Evolutionary conservation across 2,113 vertebrate species (phyloP), one percentile per base, ranked within the genome.

Genomic region (Hyperoodon ampullatus): DNA sequence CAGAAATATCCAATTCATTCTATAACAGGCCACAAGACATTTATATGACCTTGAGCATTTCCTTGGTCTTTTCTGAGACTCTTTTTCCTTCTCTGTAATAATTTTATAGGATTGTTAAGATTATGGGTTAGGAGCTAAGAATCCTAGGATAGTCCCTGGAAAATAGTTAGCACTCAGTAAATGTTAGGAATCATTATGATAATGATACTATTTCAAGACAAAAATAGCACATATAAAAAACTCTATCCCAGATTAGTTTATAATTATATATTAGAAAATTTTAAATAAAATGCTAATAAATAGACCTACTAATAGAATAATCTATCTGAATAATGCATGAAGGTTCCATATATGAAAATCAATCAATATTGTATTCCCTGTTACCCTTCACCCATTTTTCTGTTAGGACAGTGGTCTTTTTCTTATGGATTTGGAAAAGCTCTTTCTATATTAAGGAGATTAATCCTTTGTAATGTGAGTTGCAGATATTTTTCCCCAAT

Each of bases 391-490:
- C 42, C 12, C 14, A 63, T 87, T 75, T 82, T 91, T 95, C 65
- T 82, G 0, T 74, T 75, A 53, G 12, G 4, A 55, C 39, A 75
- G 8, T 85, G 28, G 42, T 33, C 44, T 82, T 81, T 83, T 93
- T 78, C 63, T 84, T 94, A 71, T 0, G 6, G 35, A 63, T 83
- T 88, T 71, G 55, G 35, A 77, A 55, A 88, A 83, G 18, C 28
- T 42, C 61, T 88, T 66, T 86, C 7, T 86, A 8, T 84, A 55
- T 53, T 91, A 70, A 90, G 50, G 81, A 85, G 26, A 65, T 88
- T 78, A 80, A 88, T 65, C 88, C 28, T 83, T 97, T 72, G 33
- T 91, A 50, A 66, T 58, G 19, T 84, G 63, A 87, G 26, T 80
- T 78, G 15, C 33, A 84, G 0, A 60, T 94, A 58, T 61, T 92